Evolutionary conservation across 2,113 vertebrate genomes (phyloP), one percentile per base, ranked within the genome.

Genomic region (Poeciliopsis occidentalis): DNA sequence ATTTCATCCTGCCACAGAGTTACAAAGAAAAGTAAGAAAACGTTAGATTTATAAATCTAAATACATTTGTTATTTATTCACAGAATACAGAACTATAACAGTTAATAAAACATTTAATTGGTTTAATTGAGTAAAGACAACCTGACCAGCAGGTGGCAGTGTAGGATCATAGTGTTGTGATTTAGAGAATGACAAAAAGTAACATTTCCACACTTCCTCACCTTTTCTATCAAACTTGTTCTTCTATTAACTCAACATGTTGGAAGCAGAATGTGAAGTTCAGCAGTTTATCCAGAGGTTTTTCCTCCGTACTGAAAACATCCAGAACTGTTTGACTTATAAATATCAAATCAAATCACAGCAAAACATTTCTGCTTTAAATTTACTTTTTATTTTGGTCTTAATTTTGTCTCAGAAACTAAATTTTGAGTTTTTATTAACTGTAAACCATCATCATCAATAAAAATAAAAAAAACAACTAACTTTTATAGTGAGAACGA

Each of bases 71-170:
- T 37, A 57, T n/a, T 57, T 57, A n/a, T n/a, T 11, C 8, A n/a
- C 22, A n/a, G 22, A 57, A 57, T 22, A n/a, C 22, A 57, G 51
- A 57, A n/a, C 24, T n/a, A 11, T 3, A 24, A 22, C 22, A n/a
- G 0, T n/a, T n/a, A 57, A 7, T 54, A 22, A 54, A n/a, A 57
- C 10, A 57, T 10, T 57, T n/a, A 57, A 57, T n/a, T 3, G 17
- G 10, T 57, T 57, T 24, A 57, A 29, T 29, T 29, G 11, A 41
- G 24, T 62, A 11, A 11, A 0, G 12, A 30, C 11, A 0, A 0
- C 1, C 1, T 44, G 76, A 62, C 75, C 86, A 80, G 57, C 66
- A 84, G 88, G 41, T 65, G 78, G 78, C 41, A 57, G 0, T 41
- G 17, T 8, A 1, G 57, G 0, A 3, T 67, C 3, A 67, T 19